Evolutionary conservation across 2,888 invertebrate species (phyloP).

Genomic region (Embidobia sp.): DNA sequence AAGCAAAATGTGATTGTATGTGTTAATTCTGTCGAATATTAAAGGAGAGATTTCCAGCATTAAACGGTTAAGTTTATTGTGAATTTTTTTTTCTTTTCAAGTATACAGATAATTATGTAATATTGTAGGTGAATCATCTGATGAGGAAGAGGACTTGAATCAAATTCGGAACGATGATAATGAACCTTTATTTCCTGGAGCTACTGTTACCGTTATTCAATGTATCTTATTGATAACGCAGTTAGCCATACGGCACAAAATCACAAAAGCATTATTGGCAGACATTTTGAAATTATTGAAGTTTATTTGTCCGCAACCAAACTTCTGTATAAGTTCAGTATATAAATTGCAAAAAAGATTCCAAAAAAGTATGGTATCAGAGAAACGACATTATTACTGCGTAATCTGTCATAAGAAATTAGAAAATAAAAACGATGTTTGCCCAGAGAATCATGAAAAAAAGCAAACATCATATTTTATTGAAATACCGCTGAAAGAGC

Average conservation of each 20-base stretch:
- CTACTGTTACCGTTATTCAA: not conserved
- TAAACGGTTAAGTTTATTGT: no score
- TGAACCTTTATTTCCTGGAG: not conserved
- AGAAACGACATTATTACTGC: constrained; percentile 13
- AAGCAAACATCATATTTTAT: constrained; percentile 6
- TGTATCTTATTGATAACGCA: not conserved
- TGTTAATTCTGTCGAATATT: no score
- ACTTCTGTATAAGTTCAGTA: constrained; percentile 7
- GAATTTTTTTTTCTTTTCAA: no score
- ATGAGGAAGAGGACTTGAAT: no score
- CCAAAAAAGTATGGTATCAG: not conserved
- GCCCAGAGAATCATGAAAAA: not conserved
- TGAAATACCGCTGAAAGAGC: constrained; percentile 4
- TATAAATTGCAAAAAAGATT: constrained; percentile 5
- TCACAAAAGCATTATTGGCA: not conserved
- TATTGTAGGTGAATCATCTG: no score
- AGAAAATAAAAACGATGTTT: not conserved
- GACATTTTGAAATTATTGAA: not conserved
- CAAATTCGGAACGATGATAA: no score
- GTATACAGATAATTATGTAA: no score
- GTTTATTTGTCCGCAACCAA: constrained; percentile 7
- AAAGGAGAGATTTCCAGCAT: no score
- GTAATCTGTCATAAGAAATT: not conserved
- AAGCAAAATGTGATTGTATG: no score
- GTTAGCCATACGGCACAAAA: constrained; percentile 4